A percentile compares a stretch with the other conserved stretches of the same genome.
phyloP scores from a whole-genome alignment of 2,888 invertebrate genomes.

The Drosophila infuscata region DNA sequence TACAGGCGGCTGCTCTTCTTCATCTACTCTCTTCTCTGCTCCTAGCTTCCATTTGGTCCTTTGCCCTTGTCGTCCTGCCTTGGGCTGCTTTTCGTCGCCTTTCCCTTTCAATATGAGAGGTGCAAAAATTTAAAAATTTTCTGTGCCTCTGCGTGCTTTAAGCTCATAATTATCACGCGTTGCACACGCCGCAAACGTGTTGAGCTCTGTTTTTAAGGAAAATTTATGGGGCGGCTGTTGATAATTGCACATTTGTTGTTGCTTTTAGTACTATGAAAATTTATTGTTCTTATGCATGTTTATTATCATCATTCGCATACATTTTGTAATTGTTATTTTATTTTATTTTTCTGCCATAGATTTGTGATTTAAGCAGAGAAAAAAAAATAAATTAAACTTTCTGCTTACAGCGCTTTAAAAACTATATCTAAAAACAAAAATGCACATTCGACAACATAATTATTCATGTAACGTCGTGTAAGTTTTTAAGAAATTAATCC shows the following conservation, averaged over 20 bases:
- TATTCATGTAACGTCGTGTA: constrained; percentile 48
- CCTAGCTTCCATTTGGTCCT: constrained; percentile 11
- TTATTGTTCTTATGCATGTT: constrained; percentile 71
- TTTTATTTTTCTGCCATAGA: constrained; percentile 3
- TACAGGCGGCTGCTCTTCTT: constrained; percentile 45
- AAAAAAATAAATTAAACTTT: constrained; percentile 11
- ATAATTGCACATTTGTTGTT: constrained; percentile 64
- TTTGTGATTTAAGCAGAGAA: constrained; percentile 10
- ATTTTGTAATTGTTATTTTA: constrained; percentile 10
- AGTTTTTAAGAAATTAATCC: constrained; percentile 52
- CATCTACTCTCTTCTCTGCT: background rate
- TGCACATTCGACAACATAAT: constrained; percentile 46
- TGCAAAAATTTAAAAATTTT: constrained; percentile 31
- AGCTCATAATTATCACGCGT: constrained; percentile 71
- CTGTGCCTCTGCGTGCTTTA: constrained; percentile 56
- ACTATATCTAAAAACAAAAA: constrained; percentile 24
- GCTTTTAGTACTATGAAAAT: constrained; percentile 54
- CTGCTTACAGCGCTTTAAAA: constrained; percentile 51
- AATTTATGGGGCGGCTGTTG: constrained; percentile 67
- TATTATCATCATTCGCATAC: constrained; percentile 44
- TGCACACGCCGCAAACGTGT: constrained; percentile 63
- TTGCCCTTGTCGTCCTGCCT: background rate
- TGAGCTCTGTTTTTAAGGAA: constrained; percentile 53
- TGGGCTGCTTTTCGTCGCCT: background rate
- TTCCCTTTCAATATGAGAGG: constrained; percentile 40